Conservation (phyloP, 2,888 invertebrate species). For the Apotomis capreana region DNA sequence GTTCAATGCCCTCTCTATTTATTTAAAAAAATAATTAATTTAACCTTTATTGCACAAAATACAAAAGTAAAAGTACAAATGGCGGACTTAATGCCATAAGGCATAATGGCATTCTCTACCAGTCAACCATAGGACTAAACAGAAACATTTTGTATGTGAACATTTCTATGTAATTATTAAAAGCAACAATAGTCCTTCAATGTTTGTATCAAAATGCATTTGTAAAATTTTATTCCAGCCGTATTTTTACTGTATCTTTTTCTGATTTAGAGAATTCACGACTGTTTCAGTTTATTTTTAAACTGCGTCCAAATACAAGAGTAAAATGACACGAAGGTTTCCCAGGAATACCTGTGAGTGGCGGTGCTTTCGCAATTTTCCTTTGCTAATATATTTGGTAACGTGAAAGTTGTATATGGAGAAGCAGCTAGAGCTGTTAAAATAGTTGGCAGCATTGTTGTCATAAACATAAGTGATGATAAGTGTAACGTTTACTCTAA, state of each 20-base stretch:
- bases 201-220: neutral
- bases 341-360: constrained; percentile 22
- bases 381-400: constrained; percentile 30
- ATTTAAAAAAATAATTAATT: too few species aligned
- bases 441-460: constrained; percentile 10
- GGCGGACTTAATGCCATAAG: too few species aligned
- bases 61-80: too few species aligned
- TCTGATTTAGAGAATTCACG: neutral
- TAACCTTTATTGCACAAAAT: too few species aligned
- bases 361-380: constrained; percentile 20
- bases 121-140: too few species aligned
- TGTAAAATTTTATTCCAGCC: neutral
- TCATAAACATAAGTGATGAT: neutral
- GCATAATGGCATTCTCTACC: too few species aligned
- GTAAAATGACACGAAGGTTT: constrained; percentile 23
- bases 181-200: neutral
- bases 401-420: constrained; percentile 24
- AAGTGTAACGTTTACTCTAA: neutral
- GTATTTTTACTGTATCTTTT: neutral
- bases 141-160: too few species aligned
- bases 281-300: constrained; percentile 1
- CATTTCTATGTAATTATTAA: neutral
- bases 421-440: neutral
- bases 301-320: constrained; percentile 13
- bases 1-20: too few species aligned